A percentile compares a stretch with the other conserved stretches of the same genome.
These are phyloP conservation scores for Cyclargus thomasi DNA, from an alignment of 1,140 invertebrate genomes.

Conservation along the genomic window DNA sequence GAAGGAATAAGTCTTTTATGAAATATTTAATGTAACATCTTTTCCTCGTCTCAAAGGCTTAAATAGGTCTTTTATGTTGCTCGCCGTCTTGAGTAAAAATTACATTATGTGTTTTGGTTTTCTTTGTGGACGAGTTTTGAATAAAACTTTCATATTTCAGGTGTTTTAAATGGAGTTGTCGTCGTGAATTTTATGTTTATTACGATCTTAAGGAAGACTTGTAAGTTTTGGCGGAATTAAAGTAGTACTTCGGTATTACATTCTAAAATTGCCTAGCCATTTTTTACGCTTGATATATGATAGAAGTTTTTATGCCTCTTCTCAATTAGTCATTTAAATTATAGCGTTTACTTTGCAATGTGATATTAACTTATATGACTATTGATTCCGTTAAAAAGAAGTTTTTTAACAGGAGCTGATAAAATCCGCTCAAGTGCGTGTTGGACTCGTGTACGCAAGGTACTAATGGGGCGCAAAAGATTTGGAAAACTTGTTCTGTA, in stretches of 20 bases:
- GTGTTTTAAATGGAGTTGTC: background rate
- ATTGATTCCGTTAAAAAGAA: too few species aligned
- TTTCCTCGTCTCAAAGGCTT: conserved; percentile 25
- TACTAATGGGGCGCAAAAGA: too few species aligned
- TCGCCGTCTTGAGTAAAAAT: conserved; percentile 1
- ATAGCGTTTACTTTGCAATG: too few species aligned
- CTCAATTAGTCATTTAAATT: too few species aligned
- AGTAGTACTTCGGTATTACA: background rate
- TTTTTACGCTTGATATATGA: too few species aligned
- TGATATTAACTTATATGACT: too few species aligned
- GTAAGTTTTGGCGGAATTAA: background rate
- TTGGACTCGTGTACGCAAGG: too few species aligned
- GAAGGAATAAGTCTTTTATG: conserved; percentile 10
- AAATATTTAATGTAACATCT: conserved; percentile 18
- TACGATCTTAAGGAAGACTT: background rate
- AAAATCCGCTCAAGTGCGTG: too few species aligned
- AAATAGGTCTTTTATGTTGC: conserved; percentile 22
- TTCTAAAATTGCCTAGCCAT: too few species aligned
- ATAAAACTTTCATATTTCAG: background rate
- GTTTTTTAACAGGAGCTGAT: too few species aligned
- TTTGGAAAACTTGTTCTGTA: too few species aligned
- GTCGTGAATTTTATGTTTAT: background rate
- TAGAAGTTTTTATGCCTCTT: too few species aligned
- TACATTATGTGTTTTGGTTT: conserved; percentile 9
- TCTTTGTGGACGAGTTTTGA: background rate